phyloP scores from a whole-genome alignment of 2,888 invertebrate species.

The Mythimna pallens region DNA sequence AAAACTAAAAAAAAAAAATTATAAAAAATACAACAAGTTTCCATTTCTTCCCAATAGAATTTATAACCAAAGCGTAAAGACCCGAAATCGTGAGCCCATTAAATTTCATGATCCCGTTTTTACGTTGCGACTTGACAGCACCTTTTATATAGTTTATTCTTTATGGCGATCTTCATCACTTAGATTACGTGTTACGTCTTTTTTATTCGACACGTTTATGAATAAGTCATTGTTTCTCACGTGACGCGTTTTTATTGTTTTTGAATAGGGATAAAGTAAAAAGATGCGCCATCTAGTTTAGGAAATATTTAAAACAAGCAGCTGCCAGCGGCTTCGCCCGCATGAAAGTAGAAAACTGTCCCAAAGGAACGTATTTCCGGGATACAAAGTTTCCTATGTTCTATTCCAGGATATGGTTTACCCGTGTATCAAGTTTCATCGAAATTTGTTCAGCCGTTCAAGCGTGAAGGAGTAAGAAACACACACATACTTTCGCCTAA shows the following conservation, averaged over 20 bases:
- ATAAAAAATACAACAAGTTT: background rate
- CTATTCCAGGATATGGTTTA: too few relatives aligned
- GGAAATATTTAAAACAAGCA: too few relatives aligned
- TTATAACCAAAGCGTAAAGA: constrained; percentile 15
- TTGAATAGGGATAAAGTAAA: background rate
- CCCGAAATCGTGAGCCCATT: constrained; percentile 51
- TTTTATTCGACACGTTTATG: constrained; percentile 53
- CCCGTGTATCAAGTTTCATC: too few relatives aligned
- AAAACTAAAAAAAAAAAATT: background rate
- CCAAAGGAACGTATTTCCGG: too few relatives aligned
- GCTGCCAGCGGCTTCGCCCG: too few relatives aligned
- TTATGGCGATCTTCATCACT: constrained; percentile 60
- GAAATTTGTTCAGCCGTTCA: too few relatives aligned
- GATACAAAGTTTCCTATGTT: too few relatives aligned
- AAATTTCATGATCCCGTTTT: constrained; percentile 63
- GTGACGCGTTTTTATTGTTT: constrained; percentile 25
- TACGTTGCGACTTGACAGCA: constrained; percentile 62
- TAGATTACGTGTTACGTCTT: constrained; percentile 42
- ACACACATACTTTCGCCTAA: too few relatives aligned
- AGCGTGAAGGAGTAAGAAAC: too few relatives aligned
- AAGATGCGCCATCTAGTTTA: too few relatives aligned
- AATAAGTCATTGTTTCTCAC: constrained; percentile 40
- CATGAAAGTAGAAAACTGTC: too few relatives aligned
- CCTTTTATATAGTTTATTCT: constrained; percentile 51
- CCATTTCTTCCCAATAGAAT: constrained; percentile 4